Percentiles rank a stretch among this genome's conserved stretches.
phyloP scores from a whole-genome alignment of 2,888 invertebrate species.

The Oligia fasciuncula region DNA sequence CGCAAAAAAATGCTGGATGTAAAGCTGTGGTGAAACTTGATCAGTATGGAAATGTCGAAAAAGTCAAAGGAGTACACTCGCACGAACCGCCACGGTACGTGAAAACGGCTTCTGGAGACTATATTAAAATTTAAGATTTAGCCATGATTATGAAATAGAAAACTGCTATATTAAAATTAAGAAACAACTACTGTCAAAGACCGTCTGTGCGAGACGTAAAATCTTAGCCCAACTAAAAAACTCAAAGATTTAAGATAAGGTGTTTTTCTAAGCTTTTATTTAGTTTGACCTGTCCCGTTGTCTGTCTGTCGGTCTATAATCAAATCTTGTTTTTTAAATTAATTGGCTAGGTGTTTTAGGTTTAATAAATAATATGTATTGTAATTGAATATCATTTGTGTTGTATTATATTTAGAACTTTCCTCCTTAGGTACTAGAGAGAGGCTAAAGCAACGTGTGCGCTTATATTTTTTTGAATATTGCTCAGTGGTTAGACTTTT shows the following conservation, averaged over 20 bases:
- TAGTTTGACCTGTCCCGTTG: too few species aligned
- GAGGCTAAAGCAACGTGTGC: neutral
- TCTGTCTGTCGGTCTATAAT: too few species aligned
- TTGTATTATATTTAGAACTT: neutral
- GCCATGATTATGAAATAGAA: neutral
- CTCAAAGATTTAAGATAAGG: neutral
- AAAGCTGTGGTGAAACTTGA: constrained; percentile 18
- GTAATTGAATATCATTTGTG: neutral
- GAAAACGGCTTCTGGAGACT: constrained; percentile 5
- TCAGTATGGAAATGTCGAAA: neutral
- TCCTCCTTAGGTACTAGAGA: neutral
- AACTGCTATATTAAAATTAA: neutral
- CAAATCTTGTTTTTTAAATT: neutral
- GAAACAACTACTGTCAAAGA: neutral
- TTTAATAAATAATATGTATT: neutral
- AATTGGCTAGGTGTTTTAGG: neutral
- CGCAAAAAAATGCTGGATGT: constrained; percentile 30
- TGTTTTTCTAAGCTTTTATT: too few species aligned
- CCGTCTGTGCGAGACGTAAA: neutral
- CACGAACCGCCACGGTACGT: constrained; percentile 18
- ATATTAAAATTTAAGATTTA: constrained; percentile 13
- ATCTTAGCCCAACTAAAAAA: neutral
- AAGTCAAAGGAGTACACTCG: constrained; percentile 1
- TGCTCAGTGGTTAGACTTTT: neutral
- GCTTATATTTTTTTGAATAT: neutral